phyloP scores from a whole-genome alignment of 2,888 invertebrate species.

The Spialia ferax region DNA sequence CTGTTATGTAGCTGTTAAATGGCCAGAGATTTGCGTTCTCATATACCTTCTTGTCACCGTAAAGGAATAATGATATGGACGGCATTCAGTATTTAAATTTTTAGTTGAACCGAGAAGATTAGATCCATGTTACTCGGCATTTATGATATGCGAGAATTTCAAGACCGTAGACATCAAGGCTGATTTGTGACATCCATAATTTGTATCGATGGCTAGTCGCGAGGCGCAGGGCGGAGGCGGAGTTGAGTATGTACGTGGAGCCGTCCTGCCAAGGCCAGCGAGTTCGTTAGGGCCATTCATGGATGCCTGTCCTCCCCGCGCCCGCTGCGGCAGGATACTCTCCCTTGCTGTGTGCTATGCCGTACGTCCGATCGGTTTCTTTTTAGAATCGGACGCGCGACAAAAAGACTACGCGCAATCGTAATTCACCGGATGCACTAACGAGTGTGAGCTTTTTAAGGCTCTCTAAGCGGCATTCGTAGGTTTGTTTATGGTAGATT shows the following conservation, averaged over 20 bases:
- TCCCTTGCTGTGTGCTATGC: slow-evolving; percentile 73
- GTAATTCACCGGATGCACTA: slow-evolving; percentile 85
- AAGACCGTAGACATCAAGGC: slow-evolving; percentile 18
- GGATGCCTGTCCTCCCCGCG: slow-evolving; percentile 70
- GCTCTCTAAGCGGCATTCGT: slow-evolving; percentile 65
- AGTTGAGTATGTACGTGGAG: too few relatives aligned
- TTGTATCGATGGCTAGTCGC: slow-evolving; percentile 49
- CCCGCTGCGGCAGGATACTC: slow-evolving; percentile 74
- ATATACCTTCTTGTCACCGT: slow-evolving; percentile 8
- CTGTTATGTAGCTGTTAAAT: slow-evolving; percentile 55
- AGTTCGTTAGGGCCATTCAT: slow-evolving; percentile 85
- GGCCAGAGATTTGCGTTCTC: slow-evolving; percentile 19
- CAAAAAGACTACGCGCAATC: slow-evolving; percentile 76
- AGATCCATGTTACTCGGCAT: background rate
- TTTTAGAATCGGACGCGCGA: slow-evolving; percentile 67
- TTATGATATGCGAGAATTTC: slow-evolving; percentile 21
- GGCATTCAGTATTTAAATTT: background rate
- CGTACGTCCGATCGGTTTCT: slow-evolving; percentile 75
- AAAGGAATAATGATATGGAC: background rate
- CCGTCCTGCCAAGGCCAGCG: slow-evolving; percentile 80
- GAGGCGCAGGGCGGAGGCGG: slow-evolving; percentile 56
- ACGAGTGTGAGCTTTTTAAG: slow-evolving; percentile 80
- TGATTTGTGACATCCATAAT: slow-evolving; percentile 46
- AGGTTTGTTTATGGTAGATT: slow-evolving; percentile 71
- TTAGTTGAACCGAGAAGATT: background rate